Conservation (phyloP, 2,797 vertebrate species). For the Acrossocheilus wenchowensis region DNA sequence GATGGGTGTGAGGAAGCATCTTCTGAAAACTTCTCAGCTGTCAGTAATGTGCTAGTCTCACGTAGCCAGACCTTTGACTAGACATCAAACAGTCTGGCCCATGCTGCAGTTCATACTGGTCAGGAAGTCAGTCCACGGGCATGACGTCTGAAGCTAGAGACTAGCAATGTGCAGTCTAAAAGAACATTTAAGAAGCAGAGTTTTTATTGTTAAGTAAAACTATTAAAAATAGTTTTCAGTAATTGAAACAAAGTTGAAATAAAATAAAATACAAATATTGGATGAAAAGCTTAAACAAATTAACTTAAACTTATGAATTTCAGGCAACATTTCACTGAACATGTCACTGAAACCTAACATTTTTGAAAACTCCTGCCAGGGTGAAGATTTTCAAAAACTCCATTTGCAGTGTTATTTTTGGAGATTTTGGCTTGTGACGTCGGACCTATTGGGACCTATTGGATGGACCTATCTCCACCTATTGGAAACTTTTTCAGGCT, state of each 20-base stretch:
- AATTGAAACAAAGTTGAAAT: background rate
- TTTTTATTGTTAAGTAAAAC: background rate
- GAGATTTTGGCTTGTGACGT: too few relatives aligned
- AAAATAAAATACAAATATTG: background rate
- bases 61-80: slow-evolving; percentile 1
- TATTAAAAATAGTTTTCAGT: background rate
- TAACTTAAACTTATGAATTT: background rate
- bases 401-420: too few relatives aligned
- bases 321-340: background rate
- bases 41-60: background rate
- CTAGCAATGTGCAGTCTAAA: background rate
- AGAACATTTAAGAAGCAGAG: background rate
- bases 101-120: background rate
- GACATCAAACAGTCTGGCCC: background rate
- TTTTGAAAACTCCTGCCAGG: too few relatives aligned
- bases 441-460: too few relatives aligned
- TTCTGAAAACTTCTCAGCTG: background rate
- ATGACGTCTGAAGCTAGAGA: background rate
- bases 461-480: too few relatives aligned
- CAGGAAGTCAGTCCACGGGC: background rate
- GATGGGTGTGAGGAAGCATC: slow-evolving; percentile 7
- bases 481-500: too few relatives aligned
- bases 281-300: background rate
- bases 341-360: too few relatives aligned
- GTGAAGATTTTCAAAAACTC: too few relatives aligned